Conservation (phyloP, 2,113 vertebrate species). For the Corythornis vintsioides region DNA sequence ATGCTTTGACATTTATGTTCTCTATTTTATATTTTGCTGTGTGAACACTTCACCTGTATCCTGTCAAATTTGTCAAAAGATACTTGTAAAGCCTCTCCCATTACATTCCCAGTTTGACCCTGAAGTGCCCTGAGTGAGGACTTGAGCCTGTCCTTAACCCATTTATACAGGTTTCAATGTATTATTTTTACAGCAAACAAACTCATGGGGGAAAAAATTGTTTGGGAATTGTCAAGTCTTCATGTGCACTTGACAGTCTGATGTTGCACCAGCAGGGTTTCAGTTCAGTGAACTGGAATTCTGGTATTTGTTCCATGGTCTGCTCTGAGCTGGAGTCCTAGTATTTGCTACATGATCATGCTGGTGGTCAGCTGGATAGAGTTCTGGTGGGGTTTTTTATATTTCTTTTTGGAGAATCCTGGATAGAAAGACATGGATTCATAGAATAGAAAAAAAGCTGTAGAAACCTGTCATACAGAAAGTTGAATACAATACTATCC, state of each 20-base stretch:
- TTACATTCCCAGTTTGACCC: not conserved
- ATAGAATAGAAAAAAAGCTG: not conserved
- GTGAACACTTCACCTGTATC: not conserved
- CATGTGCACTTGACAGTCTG: not conserved
- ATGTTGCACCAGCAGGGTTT: not conserved
- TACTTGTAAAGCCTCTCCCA: not conserved
- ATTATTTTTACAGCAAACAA: not conserved
- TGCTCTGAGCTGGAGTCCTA: not conserved
- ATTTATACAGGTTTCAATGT: rapidly evolving
- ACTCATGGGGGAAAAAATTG: not conserved
- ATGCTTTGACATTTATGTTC: not conserved
- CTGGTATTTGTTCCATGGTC: rapidly evolving
- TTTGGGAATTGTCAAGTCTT: not conserved
- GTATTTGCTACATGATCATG: not conserved
- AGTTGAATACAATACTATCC: not conserved
- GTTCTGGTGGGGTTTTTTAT: not conserved
- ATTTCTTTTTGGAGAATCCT: not conserved
- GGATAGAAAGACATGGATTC: not conserved
- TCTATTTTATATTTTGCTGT: not conserved
- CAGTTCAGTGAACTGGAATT: not conserved
- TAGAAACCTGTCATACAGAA: not conserved
- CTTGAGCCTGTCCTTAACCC: not conserved
- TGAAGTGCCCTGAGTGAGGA: not conserved
- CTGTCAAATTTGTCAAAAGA: not conserved
- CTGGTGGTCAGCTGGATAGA: not conserved